Percentiles rank a stretch among this genome's conserved stretches.
Evolutionary conservation across 2,797 vertebrate genomes (phyloP).

Genomic region (Brotula barbata): DNA sequence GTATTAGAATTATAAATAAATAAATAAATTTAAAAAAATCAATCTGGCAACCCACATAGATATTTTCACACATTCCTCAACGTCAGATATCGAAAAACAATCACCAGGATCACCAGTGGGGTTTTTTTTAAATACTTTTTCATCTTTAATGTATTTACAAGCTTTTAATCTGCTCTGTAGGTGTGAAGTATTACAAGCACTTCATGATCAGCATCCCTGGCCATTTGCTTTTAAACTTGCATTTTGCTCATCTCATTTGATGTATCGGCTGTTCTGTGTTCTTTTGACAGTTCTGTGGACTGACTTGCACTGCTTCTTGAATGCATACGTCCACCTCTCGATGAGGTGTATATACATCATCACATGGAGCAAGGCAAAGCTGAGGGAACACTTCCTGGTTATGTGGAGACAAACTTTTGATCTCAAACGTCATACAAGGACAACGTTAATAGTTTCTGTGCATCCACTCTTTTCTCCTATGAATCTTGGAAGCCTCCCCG

Average conservation of each 20-base stretch:
- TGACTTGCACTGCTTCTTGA: conserved; percentile 61
- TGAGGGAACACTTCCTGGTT: conserved; percentile 61
- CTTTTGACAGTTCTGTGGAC: conserved; percentile 58
- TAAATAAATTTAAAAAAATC: not conserved
- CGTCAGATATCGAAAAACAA: conserved; percentile 37
- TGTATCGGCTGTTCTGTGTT: conserved; percentile 65
- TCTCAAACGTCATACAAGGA: conserved; percentile 54
- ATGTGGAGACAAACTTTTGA: conserved; percentile 69
- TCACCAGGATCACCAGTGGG: conserved; percentile 42
- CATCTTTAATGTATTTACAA: conserved; percentile 96
- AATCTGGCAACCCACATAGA: not conserved
- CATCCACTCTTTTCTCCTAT: conserved; percentile 44
- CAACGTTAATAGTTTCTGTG: conserved; percentile 62
- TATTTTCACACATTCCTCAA: not conserved
- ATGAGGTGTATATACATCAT: conserved; percentile 69
- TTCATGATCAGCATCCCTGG: conserved; percentile 77
- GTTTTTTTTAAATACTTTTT: conserved; percentile 77
- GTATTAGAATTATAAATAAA: not conserved
- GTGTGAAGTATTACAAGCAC: conserved; percentile 90
- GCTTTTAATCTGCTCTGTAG: conserved; percentile 92
- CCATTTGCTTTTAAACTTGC: conserved; percentile 72
- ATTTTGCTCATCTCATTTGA: conserved; percentile 69
- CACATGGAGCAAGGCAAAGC: conserved; percentile 72
- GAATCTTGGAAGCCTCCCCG: conserved; percentile 68
- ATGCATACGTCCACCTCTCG: conserved; percentile 63